Percentiles rank a stretch among this genome's conserved stretches.
Conservation (phyloP, 2,888 invertebrate genomes). For the Tipula unca region DNA sequence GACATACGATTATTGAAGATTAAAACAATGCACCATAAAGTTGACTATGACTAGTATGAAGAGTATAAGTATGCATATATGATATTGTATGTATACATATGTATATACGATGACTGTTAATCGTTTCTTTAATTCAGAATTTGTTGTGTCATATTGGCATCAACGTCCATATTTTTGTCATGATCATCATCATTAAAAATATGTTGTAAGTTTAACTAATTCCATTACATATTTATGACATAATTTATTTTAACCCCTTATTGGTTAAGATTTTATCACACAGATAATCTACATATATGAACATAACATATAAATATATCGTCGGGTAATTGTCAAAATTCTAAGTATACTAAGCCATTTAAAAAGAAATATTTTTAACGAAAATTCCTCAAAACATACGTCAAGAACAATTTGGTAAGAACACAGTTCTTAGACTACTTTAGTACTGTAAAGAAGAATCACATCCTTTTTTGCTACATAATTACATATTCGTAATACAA, state of each 20-base stretch:
- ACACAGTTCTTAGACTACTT: no score
- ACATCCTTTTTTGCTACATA: no score
- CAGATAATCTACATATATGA: no score
- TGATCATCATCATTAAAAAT: background rate
- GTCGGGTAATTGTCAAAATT: no score
- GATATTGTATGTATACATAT: background rate
- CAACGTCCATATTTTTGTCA: background rate
- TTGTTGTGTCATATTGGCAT: background rate
- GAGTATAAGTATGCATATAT: background rate
- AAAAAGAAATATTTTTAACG: no score
- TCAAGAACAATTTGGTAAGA: no score
- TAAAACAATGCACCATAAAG: background rate
- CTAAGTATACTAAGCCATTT: no score
- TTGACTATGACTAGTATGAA: background rate
- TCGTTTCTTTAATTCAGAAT: background rate
- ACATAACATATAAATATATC: no score
- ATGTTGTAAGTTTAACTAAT: background rate
- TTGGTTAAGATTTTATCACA: background rate
- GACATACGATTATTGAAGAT: background rate
- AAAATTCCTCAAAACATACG: no score
- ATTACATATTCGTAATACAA: no score
- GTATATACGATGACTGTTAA: background rate
- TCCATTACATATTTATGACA: background rate
- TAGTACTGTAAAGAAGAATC: no score
- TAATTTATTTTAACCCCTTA: background rate